phyloP scores from a whole-genome alignment of 2,888 invertebrate genomes.

The Acleris literana region DNA sequence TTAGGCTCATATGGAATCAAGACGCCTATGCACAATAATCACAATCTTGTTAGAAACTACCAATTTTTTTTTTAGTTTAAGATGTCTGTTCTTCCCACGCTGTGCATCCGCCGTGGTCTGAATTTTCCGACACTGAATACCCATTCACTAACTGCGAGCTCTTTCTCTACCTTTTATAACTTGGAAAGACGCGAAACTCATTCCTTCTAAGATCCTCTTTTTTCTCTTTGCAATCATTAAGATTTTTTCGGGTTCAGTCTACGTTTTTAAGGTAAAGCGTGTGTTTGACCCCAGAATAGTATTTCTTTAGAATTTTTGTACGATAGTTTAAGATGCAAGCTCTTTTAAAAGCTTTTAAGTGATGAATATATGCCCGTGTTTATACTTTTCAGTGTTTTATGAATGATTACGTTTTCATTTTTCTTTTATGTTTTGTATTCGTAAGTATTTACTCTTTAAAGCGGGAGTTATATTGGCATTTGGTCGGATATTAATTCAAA shows the following conservation, averaged over 20 bases:
- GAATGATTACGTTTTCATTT: no score
- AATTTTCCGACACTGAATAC: slow-evolving; percentile 73
- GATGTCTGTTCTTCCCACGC: slow-evolving; percentile 3
- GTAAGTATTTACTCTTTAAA: no score
- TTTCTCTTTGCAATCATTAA: slow-evolving; percentile 65
- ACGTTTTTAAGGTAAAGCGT: slow-evolving; percentile 24
- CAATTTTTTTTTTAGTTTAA: no score
- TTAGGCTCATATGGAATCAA: no score
- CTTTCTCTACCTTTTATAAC: slow-evolving; percentile 76
- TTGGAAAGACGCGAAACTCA: slow-evolving; percentile 73
- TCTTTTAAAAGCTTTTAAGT: slow-evolving; percentile 2
- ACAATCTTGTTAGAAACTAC: no score
- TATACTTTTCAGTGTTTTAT: no score
- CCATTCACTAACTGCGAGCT: slow-evolving; percentile 79
- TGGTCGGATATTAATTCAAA: no score
- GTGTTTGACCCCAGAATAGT: slow-evolving; percentile 16
- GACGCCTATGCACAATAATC: no score
- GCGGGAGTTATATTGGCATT: no score
- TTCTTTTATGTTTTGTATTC: no score
- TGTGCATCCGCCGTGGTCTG: slow-evolving; percentile 67
- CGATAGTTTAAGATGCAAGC: slow-evolving; percentile 7
- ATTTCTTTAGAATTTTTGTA: slow-evolving; percentile 12
- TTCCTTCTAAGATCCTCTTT: slow-evolving; percentile 69
- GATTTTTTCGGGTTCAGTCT: slow-evolving; percentile 53
- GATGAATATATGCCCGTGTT: background rate